Evolutionary conservation across 1,140 invertebrate species (phyloP).

Genomic region (Eciton burchellii): DNA sequence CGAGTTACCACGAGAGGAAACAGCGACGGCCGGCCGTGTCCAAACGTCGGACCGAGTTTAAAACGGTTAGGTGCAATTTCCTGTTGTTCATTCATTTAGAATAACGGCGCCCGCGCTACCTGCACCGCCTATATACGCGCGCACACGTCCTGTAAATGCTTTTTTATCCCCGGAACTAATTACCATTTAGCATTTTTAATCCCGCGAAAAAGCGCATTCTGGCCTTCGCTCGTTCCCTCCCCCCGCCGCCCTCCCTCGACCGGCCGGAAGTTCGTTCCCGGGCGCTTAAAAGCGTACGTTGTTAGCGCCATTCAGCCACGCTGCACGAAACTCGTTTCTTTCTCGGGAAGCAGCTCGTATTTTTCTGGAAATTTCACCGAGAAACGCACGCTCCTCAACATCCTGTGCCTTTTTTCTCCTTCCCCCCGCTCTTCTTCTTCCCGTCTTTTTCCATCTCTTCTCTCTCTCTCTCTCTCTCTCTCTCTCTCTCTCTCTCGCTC

Average conservation of each 20-base stretch:
- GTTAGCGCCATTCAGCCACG: constrained; percentile 72
- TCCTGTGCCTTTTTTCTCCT: constrained; percentile 54
- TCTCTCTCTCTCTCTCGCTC: background rate
- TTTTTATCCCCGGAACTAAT: constrained; percentile 82
- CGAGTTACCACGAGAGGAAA: constrained; percentile 34
- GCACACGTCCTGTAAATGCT: constrained; percentile 69
- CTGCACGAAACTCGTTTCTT: constrained; percentile 62
- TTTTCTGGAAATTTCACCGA: constrained; percentile 75
- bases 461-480: background rate
- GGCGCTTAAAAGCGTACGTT: constrained; percentile 72
- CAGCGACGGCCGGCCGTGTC: constrained; percentile 65
- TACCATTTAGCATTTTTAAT: constrained; percentile 85
- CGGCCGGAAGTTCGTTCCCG: constrained; percentile 72
- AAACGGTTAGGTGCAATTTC: constrained; percentile 80
- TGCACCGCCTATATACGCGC: constrained; percentile 57
- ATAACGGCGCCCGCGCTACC: constrained; percentile 74
- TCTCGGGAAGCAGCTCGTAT: constrained; percentile 70
- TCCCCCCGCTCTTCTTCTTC: constrained; percentile 8
- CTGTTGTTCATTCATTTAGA: constrained; percentile 82
- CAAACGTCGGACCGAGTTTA: constrained; percentile 67
- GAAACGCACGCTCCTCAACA: constrained; percentile 67
- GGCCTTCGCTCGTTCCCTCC: constrained; percentile 42
- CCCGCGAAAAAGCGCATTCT: constrained; percentile 74
- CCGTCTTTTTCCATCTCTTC: background rate
- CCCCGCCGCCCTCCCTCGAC: constrained; percentile 8